Conservation (phyloP, 1,140 invertebrate genomes). For the Drosophila pachea region DNA sequence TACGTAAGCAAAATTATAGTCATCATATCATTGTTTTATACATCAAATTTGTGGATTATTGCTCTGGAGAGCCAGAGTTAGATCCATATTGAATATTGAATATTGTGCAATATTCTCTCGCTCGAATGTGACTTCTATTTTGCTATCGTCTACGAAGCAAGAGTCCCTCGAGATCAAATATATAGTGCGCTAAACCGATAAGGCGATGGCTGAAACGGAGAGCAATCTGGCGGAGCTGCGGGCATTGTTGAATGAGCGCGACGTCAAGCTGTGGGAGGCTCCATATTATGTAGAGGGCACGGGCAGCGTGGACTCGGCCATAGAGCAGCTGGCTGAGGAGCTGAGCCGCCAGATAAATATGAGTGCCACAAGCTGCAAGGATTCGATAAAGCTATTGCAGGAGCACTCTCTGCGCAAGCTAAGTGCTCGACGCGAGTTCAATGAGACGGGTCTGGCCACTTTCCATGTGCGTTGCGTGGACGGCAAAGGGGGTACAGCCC, state of each 20-base stretch:
- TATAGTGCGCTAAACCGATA: not conserved
- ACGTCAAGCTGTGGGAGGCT: conserved; percentile 85
- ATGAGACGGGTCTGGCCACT: conserved; percentile 81
- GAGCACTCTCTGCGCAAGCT: conserved; percentile 84
- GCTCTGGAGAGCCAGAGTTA: too few species aligned
- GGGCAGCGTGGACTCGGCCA: conserved; percentile 75
- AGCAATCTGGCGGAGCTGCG: conserved; percentile 46
- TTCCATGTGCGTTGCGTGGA: conserved; percentile 68
- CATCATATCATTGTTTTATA: too few species aligned
- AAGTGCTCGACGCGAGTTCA: conserved; percentile 82
- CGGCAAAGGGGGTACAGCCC: conserved; percentile 44
- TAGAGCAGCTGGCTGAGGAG: conserved; percentile 81
- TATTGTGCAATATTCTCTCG: too few species aligned
- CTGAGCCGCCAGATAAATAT: conserved; percentile 81
- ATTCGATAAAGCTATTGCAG: conserved; percentile 82
- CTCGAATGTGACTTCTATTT: too few species aligned
- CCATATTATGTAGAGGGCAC: conserved; percentile 82
- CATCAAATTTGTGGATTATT: too few species aligned
- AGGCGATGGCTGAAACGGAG: conserved; percentile 49
- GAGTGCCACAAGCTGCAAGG: conserved; percentile 79
- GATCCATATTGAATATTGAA: too few species aligned
- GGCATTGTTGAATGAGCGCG: conserved; percentile 31
- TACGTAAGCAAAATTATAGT: too few species aligned
- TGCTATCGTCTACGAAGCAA: too few species aligned
- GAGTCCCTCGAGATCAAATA: too few species aligned